Evolutionary conservation across 37 sponge, comb jelly and placozoan species (phyloP), one percentile per base, ranked within the genome.

Genomic region (Halisarca cf. caerulea): DNA sequence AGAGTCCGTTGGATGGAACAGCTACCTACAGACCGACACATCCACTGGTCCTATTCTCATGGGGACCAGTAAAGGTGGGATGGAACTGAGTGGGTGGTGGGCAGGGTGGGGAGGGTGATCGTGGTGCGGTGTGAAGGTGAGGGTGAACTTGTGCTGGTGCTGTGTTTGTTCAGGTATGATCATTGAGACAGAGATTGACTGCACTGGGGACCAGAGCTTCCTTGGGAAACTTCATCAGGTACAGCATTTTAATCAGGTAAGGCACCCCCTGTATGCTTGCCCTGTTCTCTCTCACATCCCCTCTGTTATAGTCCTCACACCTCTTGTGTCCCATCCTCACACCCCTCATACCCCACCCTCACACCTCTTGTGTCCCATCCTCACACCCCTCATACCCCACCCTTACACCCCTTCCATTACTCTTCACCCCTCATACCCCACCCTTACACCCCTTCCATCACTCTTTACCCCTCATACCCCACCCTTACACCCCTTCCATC

Each of bases 1-100:
- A 2, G 97, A 97, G 81, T 88, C 89, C 23, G 87, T 97, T 0
- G 97, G 90, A 1, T 97, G 97, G 97, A 97, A 94, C 80, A 87
- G 80, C 21, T 42, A 77, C 38, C 89, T 88, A 5, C 90, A 83
- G 58, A 87, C 72, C 11, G 94, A 95, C n/a, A 86, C 83, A 0
- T 72, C 80, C 14, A 98, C 98, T 41, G 89, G 90, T 8, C 88
- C 97, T 11, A 98, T 98, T 27, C 89, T 98, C 15, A 35, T 98
- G 33, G 98, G 98, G 0, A 89, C 91, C 18, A 87, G 73, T 72
- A 85, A 86, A 24, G 95, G 94, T 90, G 21, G 43, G 30, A n/a
- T n/a, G n/a, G 59, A 23, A 20, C 17, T 3, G 77, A 74, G 77
- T 36, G 36, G 44, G 14, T 28, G 33, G 73, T 36, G 37, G 2